A percentile compares a stretch with the other conserved stretches of the same genome.
These are phyloP conservation scores for Cebidichthys violaceus DNA, from an alignment of 2,113 vertebrate species.

Conservation along the genomic window DNA sequence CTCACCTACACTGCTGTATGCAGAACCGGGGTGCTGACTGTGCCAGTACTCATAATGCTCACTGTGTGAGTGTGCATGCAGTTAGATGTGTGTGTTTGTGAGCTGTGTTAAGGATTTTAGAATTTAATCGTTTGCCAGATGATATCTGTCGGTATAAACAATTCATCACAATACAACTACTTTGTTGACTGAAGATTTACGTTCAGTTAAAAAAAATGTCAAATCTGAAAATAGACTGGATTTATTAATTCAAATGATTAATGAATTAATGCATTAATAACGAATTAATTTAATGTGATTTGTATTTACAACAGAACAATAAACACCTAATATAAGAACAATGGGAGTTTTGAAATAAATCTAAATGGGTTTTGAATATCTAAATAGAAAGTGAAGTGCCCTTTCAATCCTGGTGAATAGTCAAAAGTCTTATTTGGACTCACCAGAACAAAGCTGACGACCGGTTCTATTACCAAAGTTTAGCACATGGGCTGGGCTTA, in stretches of 20 bases:
- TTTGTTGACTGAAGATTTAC: background rate
- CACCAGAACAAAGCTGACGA: background rate
- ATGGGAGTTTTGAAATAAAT: background rate
- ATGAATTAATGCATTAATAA: background rate
- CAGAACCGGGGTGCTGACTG: conserved; percentile 56
- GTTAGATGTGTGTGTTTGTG: background rate
- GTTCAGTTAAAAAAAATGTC: background rate
- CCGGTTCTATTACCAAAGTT: background rate
- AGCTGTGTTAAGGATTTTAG: background rate
- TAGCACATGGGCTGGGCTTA: background rate
- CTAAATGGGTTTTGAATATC: background rate
- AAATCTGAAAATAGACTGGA: background rate
- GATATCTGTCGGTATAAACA: background rate
- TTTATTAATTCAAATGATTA: background rate
- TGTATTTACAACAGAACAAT: background rate
- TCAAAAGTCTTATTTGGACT: background rate
- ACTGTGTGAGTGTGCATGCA: background rate
- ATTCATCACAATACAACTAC: background rate
- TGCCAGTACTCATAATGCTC: conserved; percentile 4
- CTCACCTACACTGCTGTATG: conserved; percentile 43
- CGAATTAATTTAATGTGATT: background rate
- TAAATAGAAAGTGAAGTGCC: background rate
- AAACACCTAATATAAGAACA: background rate
- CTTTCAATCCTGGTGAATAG: background rate
- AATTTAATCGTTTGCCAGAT: background rate